Conservation (phyloP, 2,113 vertebrate species). For the Anarrhichthys ocellatus region DNA sequence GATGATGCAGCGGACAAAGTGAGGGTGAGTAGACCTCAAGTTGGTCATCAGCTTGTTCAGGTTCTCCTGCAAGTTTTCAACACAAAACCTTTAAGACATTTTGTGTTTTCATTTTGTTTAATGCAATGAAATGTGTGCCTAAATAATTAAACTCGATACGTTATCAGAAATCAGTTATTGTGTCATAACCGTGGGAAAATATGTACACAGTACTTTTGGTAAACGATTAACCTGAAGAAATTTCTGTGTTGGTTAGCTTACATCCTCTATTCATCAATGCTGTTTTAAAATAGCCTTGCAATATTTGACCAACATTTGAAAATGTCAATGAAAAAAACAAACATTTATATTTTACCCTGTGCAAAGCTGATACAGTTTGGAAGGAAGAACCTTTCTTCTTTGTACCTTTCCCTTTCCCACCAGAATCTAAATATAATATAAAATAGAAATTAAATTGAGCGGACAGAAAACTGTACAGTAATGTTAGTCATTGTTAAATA, state of each 20-base stretch:
- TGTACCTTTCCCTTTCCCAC: slow-evolving; percentile 59
- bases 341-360: slow-evolving; percentile 82
- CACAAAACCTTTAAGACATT: neutral
- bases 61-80: slow-evolving; percentile 86
- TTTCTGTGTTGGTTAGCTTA: neutral
- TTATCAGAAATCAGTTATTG: neutral
- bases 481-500: neutral
- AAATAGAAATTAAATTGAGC: neutral
- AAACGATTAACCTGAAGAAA: neutral
- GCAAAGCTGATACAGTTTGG: slow-evolving; percentile 92
- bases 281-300: neutral
- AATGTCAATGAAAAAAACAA: neutral
- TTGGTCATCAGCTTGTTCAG: slow-evolving; percentile 97
- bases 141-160: neutral
- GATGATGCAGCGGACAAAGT: slow-evolving; percentile 95
- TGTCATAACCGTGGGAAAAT: neutral
- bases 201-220: neutral
- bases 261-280: neutral
- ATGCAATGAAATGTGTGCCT: neutral
- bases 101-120: neutral
- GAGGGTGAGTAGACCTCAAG: slow-evolving; percentile 92
- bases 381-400: slow-evolving; percentile 95
- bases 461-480: neutral
- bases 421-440: slow-evolving; percentile 14
- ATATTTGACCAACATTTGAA: neutral